phyloP scores from a whole-genome alignment of 2,888 invertebrate genomes.

The Nomada flava region DNA sequence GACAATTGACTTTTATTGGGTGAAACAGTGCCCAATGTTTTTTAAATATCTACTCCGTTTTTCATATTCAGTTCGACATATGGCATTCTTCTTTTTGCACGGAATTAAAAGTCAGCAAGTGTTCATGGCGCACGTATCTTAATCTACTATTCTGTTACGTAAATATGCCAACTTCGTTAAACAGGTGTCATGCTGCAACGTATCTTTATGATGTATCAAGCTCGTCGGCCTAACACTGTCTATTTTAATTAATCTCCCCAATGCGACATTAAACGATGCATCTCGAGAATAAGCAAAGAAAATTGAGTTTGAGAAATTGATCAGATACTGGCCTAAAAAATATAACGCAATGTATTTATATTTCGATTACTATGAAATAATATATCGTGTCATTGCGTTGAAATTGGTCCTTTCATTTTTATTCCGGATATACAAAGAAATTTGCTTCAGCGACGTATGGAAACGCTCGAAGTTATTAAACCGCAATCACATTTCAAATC shows the following conservation, averaged over 20 bases:
- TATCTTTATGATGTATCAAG: neutral
- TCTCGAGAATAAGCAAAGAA: neutral
- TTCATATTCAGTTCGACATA: too few species aligned
- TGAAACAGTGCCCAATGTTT: too few species aligned
- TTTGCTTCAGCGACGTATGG: neutral
- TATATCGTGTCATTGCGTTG: neutral
- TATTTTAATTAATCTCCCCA: neutral
- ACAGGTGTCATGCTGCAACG: neutral
- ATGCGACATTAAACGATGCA: neutral
- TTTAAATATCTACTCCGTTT: too few species aligned
- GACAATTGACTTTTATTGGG: too few species aligned
- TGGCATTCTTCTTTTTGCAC: too few species aligned
- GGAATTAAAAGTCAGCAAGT: too few species aligned
- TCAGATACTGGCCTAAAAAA: too few species aligned
- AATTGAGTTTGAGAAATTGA: too few species aligned
- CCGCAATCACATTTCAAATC: neutral
- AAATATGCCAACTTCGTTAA: neutral
- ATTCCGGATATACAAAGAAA: constrained; percentile 1
- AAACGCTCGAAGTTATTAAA: constrained; percentile 21
- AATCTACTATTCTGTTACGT: neutral
- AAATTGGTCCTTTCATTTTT: neutral
- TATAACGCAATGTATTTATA: too few species aligned
- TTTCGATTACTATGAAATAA: too few species aligned
- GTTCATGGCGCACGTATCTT: too few species aligned
- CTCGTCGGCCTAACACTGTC: neutral